These are phyloP conservation scores for Nephrotoma guestfalica DNA, from an alignment of 2,888 invertebrate genomes.

Conservation along the genomic window DNA sequence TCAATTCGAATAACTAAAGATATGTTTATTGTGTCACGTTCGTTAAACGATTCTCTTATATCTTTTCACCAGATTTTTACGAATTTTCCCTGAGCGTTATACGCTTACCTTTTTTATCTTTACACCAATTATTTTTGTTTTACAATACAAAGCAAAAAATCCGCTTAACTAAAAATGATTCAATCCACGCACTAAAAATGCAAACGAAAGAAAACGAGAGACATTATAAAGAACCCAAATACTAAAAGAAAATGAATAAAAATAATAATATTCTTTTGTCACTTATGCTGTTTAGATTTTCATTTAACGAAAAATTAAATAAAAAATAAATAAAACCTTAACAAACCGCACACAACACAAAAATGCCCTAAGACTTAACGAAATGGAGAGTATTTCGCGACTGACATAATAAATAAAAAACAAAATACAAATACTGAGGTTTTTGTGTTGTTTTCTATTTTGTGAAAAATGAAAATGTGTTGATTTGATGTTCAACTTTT, in stretches of 20 bases:
- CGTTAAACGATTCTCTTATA: neutral
- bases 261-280: neutral
- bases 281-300: neutral
- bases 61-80: neutral
- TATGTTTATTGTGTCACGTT: neutral
- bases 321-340: neutral
- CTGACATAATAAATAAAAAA: neutral
- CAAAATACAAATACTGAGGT: neutral
- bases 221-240: neutral
- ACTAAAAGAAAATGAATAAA: neutral
- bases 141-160: neutral
- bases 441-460: neutral
- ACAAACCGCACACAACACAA: neutral
- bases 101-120: neutral
- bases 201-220: neutral
- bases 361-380: neutral
- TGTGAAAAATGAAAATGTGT: neutral
- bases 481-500: neutral
- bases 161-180: neutral
- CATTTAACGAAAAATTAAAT: neutral
- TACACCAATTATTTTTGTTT: neutral
- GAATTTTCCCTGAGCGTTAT: neutral
- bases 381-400: neutral
- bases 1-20: neutral
- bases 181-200: neutral